Percentiles rank a stretch among this genome's conserved stretches.
Evolutionary conservation across 30 jellyfish, hydroid and myxozoan genomes (phyloP).

Genomic region (Cassiopea xamachana): DNA sequence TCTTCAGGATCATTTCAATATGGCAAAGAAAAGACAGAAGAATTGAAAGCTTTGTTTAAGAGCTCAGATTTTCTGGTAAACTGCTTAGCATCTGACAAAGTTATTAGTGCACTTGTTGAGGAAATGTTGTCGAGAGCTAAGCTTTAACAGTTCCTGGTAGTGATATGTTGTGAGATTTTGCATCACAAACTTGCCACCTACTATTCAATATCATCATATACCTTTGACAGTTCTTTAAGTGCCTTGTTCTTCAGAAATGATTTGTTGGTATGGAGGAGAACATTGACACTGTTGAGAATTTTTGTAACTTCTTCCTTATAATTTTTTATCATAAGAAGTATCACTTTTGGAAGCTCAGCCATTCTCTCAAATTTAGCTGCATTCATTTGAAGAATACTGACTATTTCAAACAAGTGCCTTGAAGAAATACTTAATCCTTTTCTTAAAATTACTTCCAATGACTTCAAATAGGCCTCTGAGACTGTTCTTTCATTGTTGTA

Average conservation of each 20-base stretch:
- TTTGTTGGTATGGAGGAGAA: not conserved
- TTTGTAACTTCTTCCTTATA: not conserved
- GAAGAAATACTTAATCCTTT: not conserved
- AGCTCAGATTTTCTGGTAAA: slow-evolving; percentile 10
- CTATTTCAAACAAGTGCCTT: not conserved
- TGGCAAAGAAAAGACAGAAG: slow-evolving; percentile 2
- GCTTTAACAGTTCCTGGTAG: not conserved
- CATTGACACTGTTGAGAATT: not conserved
- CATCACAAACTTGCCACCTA: no score
- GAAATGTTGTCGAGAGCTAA: not conserved
- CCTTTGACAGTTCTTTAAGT: slow-evolving; percentile 11
- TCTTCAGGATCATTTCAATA: not conserved
- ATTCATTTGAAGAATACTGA: not conserved
- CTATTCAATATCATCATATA: not conserved
- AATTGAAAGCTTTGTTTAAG: not conserved
- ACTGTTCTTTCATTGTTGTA: not conserved
- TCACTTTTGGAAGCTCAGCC: slow-evolving; percentile 21
- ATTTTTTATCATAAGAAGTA: slow-evolving; percentile 11
- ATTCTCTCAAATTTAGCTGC: not conserved
- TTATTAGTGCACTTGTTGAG: not conserved
- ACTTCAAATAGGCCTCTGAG: not conserved
- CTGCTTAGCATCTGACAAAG: slow-evolving; percentile 16
- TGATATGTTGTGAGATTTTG: no score
- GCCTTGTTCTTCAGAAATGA: slow-evolving; percentile 41
- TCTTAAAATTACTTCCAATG: slow-evolving; percentile 3